These are phyloP conservation scores for Channa maculata DNA, from an alignment of 2,113 vertebrate genomes.

Conservation along the genomic window DNA sequence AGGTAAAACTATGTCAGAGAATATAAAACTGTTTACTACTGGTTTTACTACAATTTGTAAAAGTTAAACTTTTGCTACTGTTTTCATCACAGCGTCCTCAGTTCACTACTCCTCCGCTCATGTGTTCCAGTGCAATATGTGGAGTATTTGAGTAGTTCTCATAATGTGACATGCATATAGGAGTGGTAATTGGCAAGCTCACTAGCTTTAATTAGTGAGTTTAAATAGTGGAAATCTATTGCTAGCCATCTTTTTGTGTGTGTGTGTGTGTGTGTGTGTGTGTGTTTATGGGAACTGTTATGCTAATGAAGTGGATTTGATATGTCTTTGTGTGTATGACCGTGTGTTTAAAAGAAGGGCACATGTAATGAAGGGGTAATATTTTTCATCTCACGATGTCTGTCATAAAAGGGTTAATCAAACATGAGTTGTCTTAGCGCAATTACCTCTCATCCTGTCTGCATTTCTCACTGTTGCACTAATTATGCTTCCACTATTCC, in stretches of 20 bases:
- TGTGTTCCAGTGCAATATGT: background rate
- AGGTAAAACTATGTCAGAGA: too few relatives aligned
- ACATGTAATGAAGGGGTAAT: background rate
- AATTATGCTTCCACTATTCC: slow-evolving; percentile 25
- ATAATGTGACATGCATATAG: slow-evolving; percentile 45
- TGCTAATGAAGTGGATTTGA: slow-evolving; percentile 37
- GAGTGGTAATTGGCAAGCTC: slow-evolving; percentile 63
- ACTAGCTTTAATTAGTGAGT: slow-evolving; percentile 62
- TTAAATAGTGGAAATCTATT: slow-evolving; percentile 52
- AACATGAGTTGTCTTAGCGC: background rate
- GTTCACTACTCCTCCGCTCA: background rate
- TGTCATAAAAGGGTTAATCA: background rate
- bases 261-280: background rate
- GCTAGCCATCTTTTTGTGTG: slow-evolving; percentile 39
- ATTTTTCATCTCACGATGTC: background rate
- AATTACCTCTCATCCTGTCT: too few relatives aligned
- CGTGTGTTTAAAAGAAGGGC: slow-evolving; percentile 21
- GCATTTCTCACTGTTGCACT: slow-evolving; percentile 1
- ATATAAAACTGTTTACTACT: too few relatives aligned
- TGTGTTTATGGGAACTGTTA: slow-evolving; percentile 26
- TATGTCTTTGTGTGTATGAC: background rate
- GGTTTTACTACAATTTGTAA: too few relatives aligned
- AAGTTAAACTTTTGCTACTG: too few relatives aligned
- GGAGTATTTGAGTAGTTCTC: slow-evolving; percentile 24
- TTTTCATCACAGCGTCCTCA: background rate